These are phyloP conservation scores for Agrenia bidenticulata DNA, from an alignment of 2,888 invertebrate genomes.

Conservation along the genomic window DNA sequence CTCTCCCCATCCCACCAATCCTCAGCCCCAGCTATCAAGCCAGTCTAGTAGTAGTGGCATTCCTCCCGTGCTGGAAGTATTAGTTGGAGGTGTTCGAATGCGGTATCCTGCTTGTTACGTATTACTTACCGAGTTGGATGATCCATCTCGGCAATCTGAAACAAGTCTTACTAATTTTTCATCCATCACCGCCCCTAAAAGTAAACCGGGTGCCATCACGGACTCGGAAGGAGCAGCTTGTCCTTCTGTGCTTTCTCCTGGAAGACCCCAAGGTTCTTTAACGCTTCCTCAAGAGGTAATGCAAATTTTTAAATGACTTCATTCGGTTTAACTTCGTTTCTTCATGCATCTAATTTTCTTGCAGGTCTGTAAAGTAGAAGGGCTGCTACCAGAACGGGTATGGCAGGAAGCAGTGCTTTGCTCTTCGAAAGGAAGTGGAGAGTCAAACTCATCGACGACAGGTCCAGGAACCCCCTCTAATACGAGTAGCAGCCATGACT, in stretches of 20 bases:
- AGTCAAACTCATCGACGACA: not conserved
- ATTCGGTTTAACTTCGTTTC: too few species aligned
- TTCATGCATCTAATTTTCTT: constrained; percentile 3
- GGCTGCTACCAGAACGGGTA: constrained; percentile 67
- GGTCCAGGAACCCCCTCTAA: not conserved
- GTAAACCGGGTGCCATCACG: constrained; percentile 22
- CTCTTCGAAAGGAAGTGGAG: not conserved
- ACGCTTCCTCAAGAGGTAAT: constrained; percentile 40
- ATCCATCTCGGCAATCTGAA: constrained; percentile 54
- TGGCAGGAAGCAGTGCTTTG: constrained; percentile 72
- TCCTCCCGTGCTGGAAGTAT: constrained; percentile 58
- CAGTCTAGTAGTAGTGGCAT: constrained; percentile 49
- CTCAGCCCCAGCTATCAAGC: constrained; percentile 49
- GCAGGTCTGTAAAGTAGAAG: constrained; percentile 59
- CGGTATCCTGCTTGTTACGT: constrained; percentile 94
- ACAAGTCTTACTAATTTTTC: not conserved
- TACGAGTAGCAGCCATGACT: not conserved
- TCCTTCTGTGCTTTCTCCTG: constrained; percentile 45
- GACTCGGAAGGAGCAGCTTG: constrained; percentile 50
- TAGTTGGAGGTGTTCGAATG: constrained; percentile 82
- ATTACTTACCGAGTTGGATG: constrained; percentile 83
- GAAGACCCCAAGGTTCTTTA: constrained; percentile 47
- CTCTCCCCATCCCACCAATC: constrained; percentile 38
- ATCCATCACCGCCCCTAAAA: constrained; percentile 15
- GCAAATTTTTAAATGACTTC: too few species aligned